Percentiles rank a stretch among this genome's conserved stretches.
Evolutionary conservation across 2,797 vertebrate genomes (phyloP).

Genomic region (Serranus cabrilla): DNA sequence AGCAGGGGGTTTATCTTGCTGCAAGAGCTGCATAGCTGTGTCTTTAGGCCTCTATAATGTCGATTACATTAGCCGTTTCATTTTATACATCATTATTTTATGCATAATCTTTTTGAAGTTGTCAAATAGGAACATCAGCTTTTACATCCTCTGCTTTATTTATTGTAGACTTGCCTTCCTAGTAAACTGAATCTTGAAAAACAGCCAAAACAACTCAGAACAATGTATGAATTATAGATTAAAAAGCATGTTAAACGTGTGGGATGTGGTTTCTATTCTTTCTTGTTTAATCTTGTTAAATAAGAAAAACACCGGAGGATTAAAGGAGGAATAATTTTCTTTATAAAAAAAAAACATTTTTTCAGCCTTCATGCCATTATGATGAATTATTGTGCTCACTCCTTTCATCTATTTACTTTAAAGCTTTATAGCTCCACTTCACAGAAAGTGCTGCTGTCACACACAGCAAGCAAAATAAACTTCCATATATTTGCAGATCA

Average conservation of each 20-base stretch:
- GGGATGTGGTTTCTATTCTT: not conserved
- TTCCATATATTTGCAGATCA: not conserved
- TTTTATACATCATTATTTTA: slow-evolving; percentile 5
- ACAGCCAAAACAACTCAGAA: not conserved
- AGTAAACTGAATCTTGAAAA: not conserved
- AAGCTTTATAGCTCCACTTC: not conserved
- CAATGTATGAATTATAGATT: not conserved
- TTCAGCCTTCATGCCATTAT: not conserved
- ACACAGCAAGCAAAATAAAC: not conserved
- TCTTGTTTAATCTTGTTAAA: not conserved
- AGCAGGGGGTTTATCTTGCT: slow-evolving; percentile 1
- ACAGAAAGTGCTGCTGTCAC: not conserved
- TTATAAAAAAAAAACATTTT: not conserved
- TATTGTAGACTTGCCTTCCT: not conserved
- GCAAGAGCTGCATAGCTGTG: slow-evolving; percentile 16
- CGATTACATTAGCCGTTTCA: slow-evolving; percentile 19
- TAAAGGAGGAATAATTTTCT: not conserved
- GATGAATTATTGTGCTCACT: not conserved
- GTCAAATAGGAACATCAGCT: not conserved
- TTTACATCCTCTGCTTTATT: not conserved
- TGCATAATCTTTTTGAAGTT: slow-evolving; percentile 14
- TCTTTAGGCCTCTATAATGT: slow-evolving; percentile 25
- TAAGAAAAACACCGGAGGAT: not conserved
- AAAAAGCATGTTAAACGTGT: not conserved
- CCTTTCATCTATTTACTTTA: not conserved